These are phyloP conservation scores for Oedothorax gibbosus DNA, from an alignment of 1,140 invertebrate species.

Conservation along the genomic window DNA sequence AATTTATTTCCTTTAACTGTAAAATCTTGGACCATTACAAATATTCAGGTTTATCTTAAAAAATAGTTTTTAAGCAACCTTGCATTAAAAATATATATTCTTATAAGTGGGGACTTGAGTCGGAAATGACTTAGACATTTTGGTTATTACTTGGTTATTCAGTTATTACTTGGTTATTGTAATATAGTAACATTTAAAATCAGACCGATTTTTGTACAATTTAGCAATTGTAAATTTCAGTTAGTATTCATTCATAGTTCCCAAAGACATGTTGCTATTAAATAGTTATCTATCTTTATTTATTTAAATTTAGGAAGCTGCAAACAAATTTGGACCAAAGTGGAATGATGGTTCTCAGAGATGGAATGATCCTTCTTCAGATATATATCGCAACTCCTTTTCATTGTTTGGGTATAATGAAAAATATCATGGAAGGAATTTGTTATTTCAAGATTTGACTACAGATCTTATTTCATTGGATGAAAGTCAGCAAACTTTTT, in stretches of 20 bases:
- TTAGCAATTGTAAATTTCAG: no score
- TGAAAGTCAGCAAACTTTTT: slow-evolving; percentile 64
- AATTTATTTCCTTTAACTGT: not conserved
- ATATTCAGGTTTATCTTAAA: not conserved
- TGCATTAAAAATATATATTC: no score
- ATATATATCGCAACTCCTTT: not conserved
- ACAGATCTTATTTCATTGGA: slow-evolving; percentile 62
- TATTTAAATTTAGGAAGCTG: slow-evolving; percentile 19
- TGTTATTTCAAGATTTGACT: slow-evolving; percentile 66
- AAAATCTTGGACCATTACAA: no score
- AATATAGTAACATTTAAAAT: no score
- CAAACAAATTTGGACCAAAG: slow-evolving; percentile 28
- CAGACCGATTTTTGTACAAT: no score
- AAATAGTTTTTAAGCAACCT: no score
- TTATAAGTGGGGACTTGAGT: no score
- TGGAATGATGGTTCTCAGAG: slow-evolving; percentile 9
- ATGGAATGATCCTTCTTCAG: slow-evolving; percentile 5
- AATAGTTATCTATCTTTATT: not conserved
- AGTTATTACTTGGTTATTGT: no score
- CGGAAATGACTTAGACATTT: no score
- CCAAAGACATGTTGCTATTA: not conserved
- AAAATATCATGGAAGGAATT: slow-evolving; percentile 66
- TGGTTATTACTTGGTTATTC: no score
- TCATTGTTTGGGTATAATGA: slow-evolving; percentile 39
- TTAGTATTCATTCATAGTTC: no score